Conservation (phyloP, 1,140 invertebrate genomes). For the Pemphigus obesinymphae region DNA sequence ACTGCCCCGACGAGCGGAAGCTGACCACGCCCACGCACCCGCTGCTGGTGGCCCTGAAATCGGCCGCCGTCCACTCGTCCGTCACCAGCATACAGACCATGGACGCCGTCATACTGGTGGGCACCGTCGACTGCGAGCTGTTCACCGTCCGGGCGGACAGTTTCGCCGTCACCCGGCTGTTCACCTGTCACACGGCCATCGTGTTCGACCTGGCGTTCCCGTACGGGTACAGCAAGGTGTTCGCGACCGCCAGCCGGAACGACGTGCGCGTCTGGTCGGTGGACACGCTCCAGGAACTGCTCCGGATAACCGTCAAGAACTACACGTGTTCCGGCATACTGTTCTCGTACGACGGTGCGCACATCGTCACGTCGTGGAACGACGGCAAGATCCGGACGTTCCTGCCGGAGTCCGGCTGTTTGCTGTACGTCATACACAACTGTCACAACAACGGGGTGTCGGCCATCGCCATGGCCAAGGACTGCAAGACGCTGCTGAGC, state of each 20-base stretch:
- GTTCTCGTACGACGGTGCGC: slow-evolving; percentile 72
- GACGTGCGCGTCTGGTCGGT: slow-evolving; percentile 81
- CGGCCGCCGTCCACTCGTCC: neutral
- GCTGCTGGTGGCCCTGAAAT: slow-evolving; percentile 41
- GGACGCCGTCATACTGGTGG: slow-evolving; percentile 60
- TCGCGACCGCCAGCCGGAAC: slow-evolving; percentile 77
- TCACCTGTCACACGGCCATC: slow-evolving; percentile 74
- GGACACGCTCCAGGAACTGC: slow-evolving; percentile 67
- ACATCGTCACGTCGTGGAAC: slow-evolving; percentile 65
- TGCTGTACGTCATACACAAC: slow-evolving; percentile 75
- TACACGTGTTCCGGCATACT: slow-evolving; percentile 74
- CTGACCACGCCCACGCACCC: slow-evolving; percentile 49
- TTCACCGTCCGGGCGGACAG: slow-evolving; percentile 61
- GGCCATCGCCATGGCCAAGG: slow-evolving; percentile 65
- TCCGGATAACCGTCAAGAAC: slow-evolving; percentile 78
- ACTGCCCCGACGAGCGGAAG: neutral
- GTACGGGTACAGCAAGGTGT: slow-evolving; percentile 70
- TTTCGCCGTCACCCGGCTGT: slow-evolving; percentile 64
- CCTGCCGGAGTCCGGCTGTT: slow-evolving; percentile 70
- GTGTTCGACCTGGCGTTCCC: slow-evolving; percentile 82
- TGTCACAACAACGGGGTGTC: slow-evolving; percentile 83
- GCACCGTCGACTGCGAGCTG: slow-evolving; percentile 74
- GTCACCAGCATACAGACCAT: slow-evolving; percentile 54
- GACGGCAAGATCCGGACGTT: slow-evolving; percentile 82
- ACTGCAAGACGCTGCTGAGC: slow-evolving; percentile 67